Evolutionary conservation across 2,888 invertebrate genomes (phyloP), one percentile per base, ranked within the genome.

Genomic region (Melinopterus prodromus): DNA sequence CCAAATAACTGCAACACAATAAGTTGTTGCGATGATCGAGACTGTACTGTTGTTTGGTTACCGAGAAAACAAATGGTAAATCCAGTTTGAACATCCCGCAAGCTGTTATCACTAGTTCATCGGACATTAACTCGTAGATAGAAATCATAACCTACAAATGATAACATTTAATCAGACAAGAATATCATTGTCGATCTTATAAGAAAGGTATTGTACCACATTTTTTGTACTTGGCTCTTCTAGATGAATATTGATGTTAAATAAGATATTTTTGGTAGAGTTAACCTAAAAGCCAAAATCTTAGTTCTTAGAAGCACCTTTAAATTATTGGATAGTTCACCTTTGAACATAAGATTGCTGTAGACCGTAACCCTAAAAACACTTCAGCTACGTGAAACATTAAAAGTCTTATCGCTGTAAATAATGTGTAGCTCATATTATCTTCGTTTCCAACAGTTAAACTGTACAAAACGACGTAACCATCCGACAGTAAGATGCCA

Each of bases 1-100:
- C 83, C 83, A 76, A 79, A 82, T 37, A 84, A 83, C 84, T 85
- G 26, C 26, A 26, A 26, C 26, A 26, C 26, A 26, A 26, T 26
- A 26, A 26, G 26, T 6, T 15, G 15, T n/a, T 14, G 38, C 16
- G 70, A 79, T 76, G 70, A 75, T 69, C 12, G 12, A n/a, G 6
- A 12, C 16, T 26, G 26, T 26, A 35, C n/a, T 15, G 2, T 15
- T 26, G 71, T 12, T 16, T 79, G 38, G 82, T 83, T 83, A 86
- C 86, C 74, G 85, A 84, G 82, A 85, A 85, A 12, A 86, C 75
- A n/a, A 85, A 81, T 7, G 83, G 80, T 76, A 84, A 84, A 78
- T 86, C 84, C 16, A 86, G 82, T 14, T 80, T 82, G 70, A 86
- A 85, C 7, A 86, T 38, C 70, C 82, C 83, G 74, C 84, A 85